A percentile compares a stretch with the other conserved stretches of the same genome.
phyloP scores from a whole-genome alignment of 2,797 vertebrate genomes.

The Macrochelys suwanniensis region DNA sequence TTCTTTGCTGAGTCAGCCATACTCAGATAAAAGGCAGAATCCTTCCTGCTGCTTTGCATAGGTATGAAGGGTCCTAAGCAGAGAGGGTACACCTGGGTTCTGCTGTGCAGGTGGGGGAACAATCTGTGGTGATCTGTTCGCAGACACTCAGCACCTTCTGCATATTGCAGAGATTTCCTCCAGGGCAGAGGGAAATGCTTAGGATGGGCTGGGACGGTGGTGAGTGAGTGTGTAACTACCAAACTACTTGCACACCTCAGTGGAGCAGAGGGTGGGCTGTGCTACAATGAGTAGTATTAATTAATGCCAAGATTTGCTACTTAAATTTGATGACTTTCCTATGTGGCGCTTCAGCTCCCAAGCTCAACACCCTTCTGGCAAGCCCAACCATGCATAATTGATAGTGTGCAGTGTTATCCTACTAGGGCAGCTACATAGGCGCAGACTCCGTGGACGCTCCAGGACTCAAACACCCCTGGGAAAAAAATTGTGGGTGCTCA shows the following conservation, averaged over 20 bases:
- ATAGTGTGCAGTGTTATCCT: neutral
- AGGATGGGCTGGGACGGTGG: neutral
- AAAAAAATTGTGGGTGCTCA: no score
- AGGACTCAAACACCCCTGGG: no score
- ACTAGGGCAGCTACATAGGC: neutral
- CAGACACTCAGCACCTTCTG: neutral
- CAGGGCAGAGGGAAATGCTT: neutral
- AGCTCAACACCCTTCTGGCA: neutral
- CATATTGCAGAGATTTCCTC: neutral
- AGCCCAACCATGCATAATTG: neutral
- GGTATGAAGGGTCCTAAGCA: neutral
- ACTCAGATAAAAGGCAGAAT: neutral
- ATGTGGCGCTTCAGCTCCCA: neutral
- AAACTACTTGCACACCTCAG: neutral
- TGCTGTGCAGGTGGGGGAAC: neutral
- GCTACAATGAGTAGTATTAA: neutral
- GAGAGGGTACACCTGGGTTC: neutral
- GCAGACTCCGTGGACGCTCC: no score
- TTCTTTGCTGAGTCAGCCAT: neutral
- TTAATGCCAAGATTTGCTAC: neutral
- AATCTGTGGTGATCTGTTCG: neutral
- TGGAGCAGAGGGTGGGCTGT: neutral
- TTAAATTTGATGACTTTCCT: neutral
- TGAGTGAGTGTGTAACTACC: neutral
- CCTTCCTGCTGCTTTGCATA: neutral